Base-by-base conservation (phyloP, 23 tunicate species). In the Halocynthia roretzi region DNA sequence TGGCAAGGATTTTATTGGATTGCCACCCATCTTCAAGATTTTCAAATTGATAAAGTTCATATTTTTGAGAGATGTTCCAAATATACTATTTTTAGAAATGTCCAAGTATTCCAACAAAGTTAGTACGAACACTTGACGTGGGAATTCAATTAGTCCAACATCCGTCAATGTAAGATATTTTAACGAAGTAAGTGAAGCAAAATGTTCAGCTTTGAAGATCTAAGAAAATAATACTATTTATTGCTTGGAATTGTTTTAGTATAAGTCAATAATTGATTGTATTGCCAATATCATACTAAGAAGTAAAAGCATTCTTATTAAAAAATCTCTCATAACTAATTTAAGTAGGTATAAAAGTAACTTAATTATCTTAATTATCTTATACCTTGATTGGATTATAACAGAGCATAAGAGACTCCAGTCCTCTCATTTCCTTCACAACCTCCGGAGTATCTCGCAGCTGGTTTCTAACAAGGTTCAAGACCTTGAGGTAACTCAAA, bases 361-460 rank as follows among this genome's bases (percentile, higher is more conserved):
- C 17, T 15, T 14, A 58, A 0, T 58, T 11, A 57, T 57, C 12
- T 57, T 57, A 10, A 57, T 10, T n/a, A 58, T 15, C 64, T 58
- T 0, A 8, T 48, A 88, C 95, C 84, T 83, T 83, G 6, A 88
- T 78, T 4, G 95, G 95, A 62, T 88, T 88, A 62, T 71, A 65
- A 62, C 87, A 88, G 14, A 88, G 60, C 60, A 54, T 61, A 8
- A 88, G 81, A 7, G 51, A 65, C 50, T 73, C 72, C 6, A 88
- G 67, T n/a, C 75, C 68, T 22, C 18, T 64, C 95, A 88, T 88
- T 67, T 83, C 87, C 56, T 67, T 83, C 0, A 83, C 76, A 56
- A 88, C 95, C 8, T 64, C 58, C 0, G 95, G 95, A 8, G 68
- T 73, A 55, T 62, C 53, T 8, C 80, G 77, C 6, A 88, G 49